Percentiles rank a stretch among this genome's conserved stretches.
Conservation (phyloP, 1,140 invertebrate species). For the Rhynchophorus ferrugineus region DNA sequence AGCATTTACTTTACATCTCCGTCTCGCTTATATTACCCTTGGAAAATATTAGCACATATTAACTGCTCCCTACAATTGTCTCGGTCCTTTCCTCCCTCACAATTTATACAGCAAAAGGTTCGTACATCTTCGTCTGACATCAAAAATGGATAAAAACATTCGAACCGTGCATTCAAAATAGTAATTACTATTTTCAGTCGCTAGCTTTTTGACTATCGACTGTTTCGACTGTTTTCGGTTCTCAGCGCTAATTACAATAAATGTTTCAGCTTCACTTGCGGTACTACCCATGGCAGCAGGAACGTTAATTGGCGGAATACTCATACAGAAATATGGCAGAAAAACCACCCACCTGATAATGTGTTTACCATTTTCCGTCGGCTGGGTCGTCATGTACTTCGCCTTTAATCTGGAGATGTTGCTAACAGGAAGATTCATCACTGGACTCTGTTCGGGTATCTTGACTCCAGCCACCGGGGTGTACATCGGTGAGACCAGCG, state of each 20-base stretch:
- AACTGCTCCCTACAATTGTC: too few relatives aligned
- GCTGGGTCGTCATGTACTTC: constrained; percentile 57
- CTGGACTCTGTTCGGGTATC: constrained; percentile 45
- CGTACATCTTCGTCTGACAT: too few relatives aligned
- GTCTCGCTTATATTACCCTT: too few relatives aligned
- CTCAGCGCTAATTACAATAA: not conserved
- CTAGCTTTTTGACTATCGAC: too few relatives aligned
- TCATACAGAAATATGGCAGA: constrained; percentile 62
- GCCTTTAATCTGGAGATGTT: constrained; percentile 45
- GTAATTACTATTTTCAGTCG: too few relatives aligned
- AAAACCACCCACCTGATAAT: constrained; percentile 52
- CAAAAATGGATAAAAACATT: too few relatives aligned
- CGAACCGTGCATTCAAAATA: too few relatives aligned
- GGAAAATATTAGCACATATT: too few relatives aligned
- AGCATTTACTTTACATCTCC: too few relatives aligned
- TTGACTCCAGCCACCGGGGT: constrained; percentile 28
- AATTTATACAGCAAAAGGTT: too few relatives aligned
- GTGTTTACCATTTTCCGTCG: constrained; percentile 54
- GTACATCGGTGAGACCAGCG: constrained; percentile 46
- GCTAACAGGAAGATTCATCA: constrained; percentile 57
- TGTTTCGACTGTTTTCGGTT: too few relatives aligned
- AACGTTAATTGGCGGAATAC: constrained; percentile 49
- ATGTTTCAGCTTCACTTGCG: constrained; percentile 46
- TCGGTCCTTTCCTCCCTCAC: too few relatives aligned
- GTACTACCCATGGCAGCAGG: constrained; percentile 53